phyloP scores from a whole-genome alignment of 2,797 vertebrate species.

The Lycodopsis pacificus region DNA sequence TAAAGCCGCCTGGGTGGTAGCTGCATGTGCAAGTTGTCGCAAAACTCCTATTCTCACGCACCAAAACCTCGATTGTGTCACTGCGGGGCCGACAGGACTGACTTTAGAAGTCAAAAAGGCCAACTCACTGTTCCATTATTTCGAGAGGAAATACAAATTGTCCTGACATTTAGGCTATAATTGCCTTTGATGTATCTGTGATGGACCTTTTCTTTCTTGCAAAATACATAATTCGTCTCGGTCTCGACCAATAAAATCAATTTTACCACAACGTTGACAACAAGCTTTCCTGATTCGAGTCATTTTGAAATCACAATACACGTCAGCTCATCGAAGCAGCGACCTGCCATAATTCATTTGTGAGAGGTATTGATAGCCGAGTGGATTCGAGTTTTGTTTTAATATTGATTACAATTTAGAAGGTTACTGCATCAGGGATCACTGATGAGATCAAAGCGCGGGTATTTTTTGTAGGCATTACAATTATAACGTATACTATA shows the following conservation, averaged over 20 bases:
- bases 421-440: neutral
- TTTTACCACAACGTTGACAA: neutral
- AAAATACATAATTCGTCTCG: neutral
- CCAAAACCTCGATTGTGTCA: neutral
- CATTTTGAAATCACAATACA: neutral
- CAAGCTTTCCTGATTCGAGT: neutral
- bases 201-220: neutral
- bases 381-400: neutral
- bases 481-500: neutral
- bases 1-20: conserved; percentile 45
- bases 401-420: neutral
- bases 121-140: neutral
- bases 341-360: neutral
- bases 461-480: neutral
- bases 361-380: neutral
- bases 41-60: conserved; percentile 28
- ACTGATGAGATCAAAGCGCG: neutral
- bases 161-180: neutral
- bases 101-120: neutral
- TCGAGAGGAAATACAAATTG: too few relatives aligned
- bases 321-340: neutral
- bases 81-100: neutral
- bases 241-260: neutral
- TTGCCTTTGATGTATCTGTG: neutral
- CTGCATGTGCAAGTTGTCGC: conserved; percentile 35